Conservation (phyloP, 2,888 invertebrate species). For the Eupithecia inturbata region DNA sequence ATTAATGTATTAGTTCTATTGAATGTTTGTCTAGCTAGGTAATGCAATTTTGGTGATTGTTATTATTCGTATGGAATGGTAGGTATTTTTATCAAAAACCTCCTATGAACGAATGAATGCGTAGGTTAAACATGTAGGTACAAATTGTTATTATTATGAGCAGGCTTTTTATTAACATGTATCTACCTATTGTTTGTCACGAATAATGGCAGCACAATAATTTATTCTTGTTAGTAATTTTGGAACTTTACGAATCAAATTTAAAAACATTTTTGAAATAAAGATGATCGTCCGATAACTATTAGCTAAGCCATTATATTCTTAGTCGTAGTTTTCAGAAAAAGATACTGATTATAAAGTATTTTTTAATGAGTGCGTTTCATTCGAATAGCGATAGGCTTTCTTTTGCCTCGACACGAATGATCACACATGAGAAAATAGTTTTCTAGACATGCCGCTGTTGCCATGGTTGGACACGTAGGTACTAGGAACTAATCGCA, state of each 20-base stretch:
- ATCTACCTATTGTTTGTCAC: neutral
- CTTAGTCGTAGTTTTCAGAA: conserved; percentile 22
- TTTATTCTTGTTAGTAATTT: conserved; percentile 1
- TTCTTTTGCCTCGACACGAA: conserved; percentile 29
- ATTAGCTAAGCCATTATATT: conserved; percentile 5
- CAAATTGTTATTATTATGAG: neutral
- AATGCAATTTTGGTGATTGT: neutral
- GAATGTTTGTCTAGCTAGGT: conserved; percentile 4
- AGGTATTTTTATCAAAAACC: neutral
- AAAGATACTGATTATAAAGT: conserved; percentile 44
- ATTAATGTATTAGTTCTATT: neutral
- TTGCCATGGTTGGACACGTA: neutral
- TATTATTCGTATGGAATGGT: neutral
- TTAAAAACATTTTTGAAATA: conserved; percentile 18
- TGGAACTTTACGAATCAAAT: neutral
- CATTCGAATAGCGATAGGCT: conserved; percentile 38
- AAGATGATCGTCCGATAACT: conserved; percentile 20
- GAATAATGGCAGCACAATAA: neutral
- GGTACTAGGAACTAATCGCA: neutral
- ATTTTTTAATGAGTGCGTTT: conserved; percentile 47
- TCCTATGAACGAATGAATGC: neutral
- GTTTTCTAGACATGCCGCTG: conserved; percentile 10
- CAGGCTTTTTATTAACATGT: neutral
- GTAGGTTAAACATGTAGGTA: neutral
- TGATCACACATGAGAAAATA: conserved; percentile 29